Evolutionary conservation across 2,888 invertebrate genomes (phyloP).

Genomic region (Caenorhabditis sp.): DNA sequence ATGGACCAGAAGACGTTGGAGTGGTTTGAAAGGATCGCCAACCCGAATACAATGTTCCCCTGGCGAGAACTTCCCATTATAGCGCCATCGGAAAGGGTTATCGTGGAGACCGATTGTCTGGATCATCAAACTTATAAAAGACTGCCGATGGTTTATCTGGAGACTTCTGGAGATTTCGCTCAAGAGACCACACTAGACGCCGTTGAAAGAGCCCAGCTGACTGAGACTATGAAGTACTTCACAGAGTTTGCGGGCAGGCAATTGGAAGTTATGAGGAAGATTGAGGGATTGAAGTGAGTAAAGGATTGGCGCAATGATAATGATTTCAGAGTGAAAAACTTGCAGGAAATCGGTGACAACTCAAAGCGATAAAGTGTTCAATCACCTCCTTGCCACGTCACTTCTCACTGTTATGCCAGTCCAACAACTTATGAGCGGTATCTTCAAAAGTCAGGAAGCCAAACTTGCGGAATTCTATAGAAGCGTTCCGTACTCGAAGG

Average conservation of each 20-base stretch:
- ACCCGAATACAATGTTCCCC: slow-evolving; percentile 33
- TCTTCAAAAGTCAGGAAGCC: slow-evolving; percentile 24
- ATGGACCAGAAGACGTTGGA: slow-evolving; percentile 19
- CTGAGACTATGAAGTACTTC: slow-evolving; percentile 22
- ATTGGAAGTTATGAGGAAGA: slow-evolving; percentile 14
- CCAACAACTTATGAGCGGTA: not conserved
- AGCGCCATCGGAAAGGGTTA: slow-evolving; percentile 24
- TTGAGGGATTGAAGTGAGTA: slow-evolving; percentile 8
- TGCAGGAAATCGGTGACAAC: not conserved
- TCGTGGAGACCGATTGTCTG: slow-evolving; percentile 42
- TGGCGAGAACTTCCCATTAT: slow-evolving; percentile 39
- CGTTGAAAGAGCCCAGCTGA: slow-evolving; percentile 4
- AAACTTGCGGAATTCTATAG: slow-evolving; percentile 16
- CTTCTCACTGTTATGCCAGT: slow-evolving; percentile 25
- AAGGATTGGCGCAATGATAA: not conserved
- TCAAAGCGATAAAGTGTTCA: slow-evolving; percentile 27
- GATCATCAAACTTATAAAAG: slow-evolving; percentile 20
- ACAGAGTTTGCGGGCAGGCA: slow-evolving; percentile 25
- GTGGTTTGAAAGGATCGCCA: slow-evolving; percentile 30
- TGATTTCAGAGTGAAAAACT: not conserved
- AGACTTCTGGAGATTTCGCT: not conserved
- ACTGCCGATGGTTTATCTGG: slow-evolving; percentile 19
- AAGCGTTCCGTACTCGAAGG: slow-evolving; percentile 26
- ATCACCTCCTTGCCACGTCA: slow-evolving; percentile 14
- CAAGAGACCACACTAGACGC: slow-evolving; percentile 3